A percentile compares a stretch with the other conserved stretches of the same genome.
Evolutionary conservation across 2,113 vertebrate species (phyloP).

Genomic region (Tiliqua scincoides): DNA sequence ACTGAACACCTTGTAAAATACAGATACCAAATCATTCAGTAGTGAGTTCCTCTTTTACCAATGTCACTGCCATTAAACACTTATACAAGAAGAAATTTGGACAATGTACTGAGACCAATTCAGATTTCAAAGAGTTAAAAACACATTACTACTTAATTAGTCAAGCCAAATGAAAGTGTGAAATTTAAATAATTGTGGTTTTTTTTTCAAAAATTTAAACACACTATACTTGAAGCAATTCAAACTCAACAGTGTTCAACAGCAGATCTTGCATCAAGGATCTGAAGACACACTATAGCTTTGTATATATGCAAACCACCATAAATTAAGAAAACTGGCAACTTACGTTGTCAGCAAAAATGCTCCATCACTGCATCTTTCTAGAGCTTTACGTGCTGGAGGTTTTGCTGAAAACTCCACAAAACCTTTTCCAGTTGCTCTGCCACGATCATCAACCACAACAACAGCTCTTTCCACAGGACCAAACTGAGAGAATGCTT

Average conservation of each 20-base stretch:
- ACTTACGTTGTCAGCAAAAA: constrained; percentile 96
- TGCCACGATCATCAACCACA: constrained; percentile 93
- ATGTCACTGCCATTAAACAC: background rate
- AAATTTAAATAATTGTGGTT: background rate
- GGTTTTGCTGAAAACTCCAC: constrained; percentile 96
- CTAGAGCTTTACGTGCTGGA: constrained; percentile 93
- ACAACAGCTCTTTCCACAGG: constrained; percentile 93
- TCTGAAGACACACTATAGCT: background rate
- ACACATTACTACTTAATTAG: background rate
- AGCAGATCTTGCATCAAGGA: background rate
- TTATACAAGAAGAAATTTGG: background rate
- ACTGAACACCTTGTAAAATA: background rate
- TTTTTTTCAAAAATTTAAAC: background rate
- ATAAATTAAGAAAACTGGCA: background rate
- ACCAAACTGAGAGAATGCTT: constrained; percentile 95
- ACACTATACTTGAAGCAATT: background rate
- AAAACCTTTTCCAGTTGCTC: constrained; percentile 91
- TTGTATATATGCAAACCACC: background rate
- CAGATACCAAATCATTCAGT: too few relatives aligned
- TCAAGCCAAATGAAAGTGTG: background rate
- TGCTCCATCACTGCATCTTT: constrained; percentile 93
- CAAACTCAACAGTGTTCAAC: background rate
- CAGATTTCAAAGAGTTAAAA: background rate
- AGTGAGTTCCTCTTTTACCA: background rate
- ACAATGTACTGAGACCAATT: background rate